These are phyloP conservation scores for Pheosia gnoma DNA, from an alignment of 2,888 invertebrate genomes.

Conservation along the genomic window DNA sequence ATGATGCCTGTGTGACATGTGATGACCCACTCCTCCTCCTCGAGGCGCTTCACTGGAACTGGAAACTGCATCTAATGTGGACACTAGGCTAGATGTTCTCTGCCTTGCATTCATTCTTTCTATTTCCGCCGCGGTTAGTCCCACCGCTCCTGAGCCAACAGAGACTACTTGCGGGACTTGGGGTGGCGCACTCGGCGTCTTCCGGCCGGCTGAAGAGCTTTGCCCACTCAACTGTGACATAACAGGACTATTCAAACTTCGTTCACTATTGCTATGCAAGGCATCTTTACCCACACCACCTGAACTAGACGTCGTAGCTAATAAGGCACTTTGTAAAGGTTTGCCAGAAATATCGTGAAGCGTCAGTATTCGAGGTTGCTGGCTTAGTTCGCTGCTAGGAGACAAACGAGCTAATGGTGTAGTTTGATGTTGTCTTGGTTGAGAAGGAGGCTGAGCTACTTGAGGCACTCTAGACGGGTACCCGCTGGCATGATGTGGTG, in stretches of 20 bases:
- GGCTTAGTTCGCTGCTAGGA: slow-evolving; percentile 96
- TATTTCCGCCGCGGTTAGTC: slow-evolving; percentile 96
- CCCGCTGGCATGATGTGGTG: slow-evolving; percentile 89
- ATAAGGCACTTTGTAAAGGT: slow-evolving; percentile 93
- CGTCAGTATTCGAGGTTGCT: slow-evolving; percentile 96
- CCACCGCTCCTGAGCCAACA: slow-evolving; percentile 88
- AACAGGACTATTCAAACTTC: slow-evolving; percentile 95
- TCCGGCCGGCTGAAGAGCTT: slow-evolving; percentile 91
- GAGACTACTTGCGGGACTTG: slow-evolving; percentile 88
- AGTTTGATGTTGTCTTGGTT: slow-evolving; percentile 91
- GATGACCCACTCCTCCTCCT: slow-evolving; percentile 86
- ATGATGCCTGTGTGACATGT: slow-evolving; percentile 88
- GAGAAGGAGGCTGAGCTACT: slow-evolving; percentile 87
- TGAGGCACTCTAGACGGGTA: slow-evolving; percentile 90
- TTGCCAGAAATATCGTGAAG: slow-evolving; percentile 97
- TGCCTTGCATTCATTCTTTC: slow-evolving; percentile 95
- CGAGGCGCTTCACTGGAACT: slow-evolving; percentile 93
- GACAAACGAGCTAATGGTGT: slow-evolving; percentile 95
- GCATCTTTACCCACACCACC: slow-evolving; percentile 94
- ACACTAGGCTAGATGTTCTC: slow-evolving; percentile 94
- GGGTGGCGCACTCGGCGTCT: slow-evolving; percentile 87
- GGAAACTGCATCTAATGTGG: slow-evolving; percentile 96
- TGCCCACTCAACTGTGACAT: slow-evolving; percentile 96
- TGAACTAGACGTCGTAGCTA: slow-evolving; percentile 95
- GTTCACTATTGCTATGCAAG: slow-evolving; percentile 95